Conservation (phyloP, 2,888 invertebrate genomes). For the Eupithecia insigniata region DNA sequence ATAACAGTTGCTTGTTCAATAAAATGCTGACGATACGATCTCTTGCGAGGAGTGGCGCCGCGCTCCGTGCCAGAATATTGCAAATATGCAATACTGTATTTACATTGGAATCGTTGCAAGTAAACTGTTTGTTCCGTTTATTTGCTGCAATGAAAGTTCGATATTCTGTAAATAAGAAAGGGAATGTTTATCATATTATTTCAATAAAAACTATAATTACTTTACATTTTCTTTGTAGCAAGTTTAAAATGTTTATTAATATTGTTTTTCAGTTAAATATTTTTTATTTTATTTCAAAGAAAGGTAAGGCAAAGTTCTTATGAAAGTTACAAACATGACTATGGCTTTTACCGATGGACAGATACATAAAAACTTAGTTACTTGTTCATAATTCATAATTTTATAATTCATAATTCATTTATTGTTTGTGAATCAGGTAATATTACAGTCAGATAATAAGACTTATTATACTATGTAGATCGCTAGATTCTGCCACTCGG, state of each 20-base stretch:
- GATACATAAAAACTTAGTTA: not conserved
- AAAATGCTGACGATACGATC: not conserved
- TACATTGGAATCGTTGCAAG: constrained; percentile 1
- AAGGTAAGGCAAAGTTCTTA: not conserved
- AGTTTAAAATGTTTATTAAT: not conserved
- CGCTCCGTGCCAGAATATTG: not conserved
- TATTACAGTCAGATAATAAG: too few species aligned
- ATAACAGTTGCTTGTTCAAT: not conserved
- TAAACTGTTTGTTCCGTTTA: not conserved
- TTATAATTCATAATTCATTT: too few species aligned
- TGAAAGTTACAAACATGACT: not conserved
- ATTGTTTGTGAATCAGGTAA: too few species aligned
- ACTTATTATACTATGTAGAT: too few species aligned
- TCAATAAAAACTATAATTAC: not conserved
- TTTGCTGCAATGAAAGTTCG: not conserved
- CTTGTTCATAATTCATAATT: too few species aligned
- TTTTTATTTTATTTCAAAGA: too few species aligned
- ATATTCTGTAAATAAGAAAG: not conserved
- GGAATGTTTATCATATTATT: not conserved
- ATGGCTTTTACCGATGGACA: not conserved
- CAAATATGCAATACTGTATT: constrained; percentile 1
- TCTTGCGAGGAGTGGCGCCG: not conserved
- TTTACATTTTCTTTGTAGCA: not conserved
- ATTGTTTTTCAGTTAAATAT: not conserved
- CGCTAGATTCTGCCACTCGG: too few species aligned